A percentile compares a stretch with the other conserved stretches of the same genome.
phyloP scores from a whole-genome alignment of 2,888 invertebrate species.

The Lasioglossum vierecki region DNA sequence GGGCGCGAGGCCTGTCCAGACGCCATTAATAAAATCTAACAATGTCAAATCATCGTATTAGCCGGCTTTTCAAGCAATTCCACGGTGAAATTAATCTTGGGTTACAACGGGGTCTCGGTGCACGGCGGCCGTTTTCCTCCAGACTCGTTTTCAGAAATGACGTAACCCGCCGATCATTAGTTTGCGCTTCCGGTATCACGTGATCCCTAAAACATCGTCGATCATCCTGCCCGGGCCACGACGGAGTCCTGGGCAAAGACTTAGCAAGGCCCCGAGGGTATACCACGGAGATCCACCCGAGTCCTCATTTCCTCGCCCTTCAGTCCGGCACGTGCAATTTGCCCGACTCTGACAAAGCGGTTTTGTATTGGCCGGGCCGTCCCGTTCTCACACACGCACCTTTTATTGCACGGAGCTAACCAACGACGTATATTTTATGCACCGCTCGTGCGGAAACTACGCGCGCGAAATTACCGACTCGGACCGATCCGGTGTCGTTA shows the following conservation, averaged over 20 bases:
- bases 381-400: conserved; percentile 46
- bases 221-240: conserved; percentile 61
- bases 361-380: conserved; percentile 54
- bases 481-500: conserved; percentile 12
- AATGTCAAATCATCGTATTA: conserved; percentile 21
- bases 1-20: neutral
- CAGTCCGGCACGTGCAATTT: conserved; percentile 63
- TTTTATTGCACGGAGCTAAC: conserved; percentile 24
- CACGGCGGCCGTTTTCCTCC: conserved; percentile 38
- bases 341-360: conserved; percentile 64
- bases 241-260: conserved; percentile 54
- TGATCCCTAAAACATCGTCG: conserved; percentile 71
- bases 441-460: conserved; percentile 18
- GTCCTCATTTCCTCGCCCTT: conserved; percentile 66
- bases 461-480: conserved; percentile 23
- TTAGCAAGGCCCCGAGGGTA: conserved; percentile 54
- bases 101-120: neutral
- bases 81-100: conserved; percentile 42
- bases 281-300: conserved; percentile 57
- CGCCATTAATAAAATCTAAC: conserved; percentile 33
- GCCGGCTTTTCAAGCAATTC: conserved; percentile 13
- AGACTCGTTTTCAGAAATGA: conserved; percentile 57
- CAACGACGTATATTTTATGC: conserved; percentile 40
- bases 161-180: conserved; percentile 68
- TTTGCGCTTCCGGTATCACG: conserved; percentile 69